These are phyloP conservation scores for Phalera bucephala DNA, from an alignment of 2,888 invertebrate genomes.

Conservation along the genomic window DNA sequence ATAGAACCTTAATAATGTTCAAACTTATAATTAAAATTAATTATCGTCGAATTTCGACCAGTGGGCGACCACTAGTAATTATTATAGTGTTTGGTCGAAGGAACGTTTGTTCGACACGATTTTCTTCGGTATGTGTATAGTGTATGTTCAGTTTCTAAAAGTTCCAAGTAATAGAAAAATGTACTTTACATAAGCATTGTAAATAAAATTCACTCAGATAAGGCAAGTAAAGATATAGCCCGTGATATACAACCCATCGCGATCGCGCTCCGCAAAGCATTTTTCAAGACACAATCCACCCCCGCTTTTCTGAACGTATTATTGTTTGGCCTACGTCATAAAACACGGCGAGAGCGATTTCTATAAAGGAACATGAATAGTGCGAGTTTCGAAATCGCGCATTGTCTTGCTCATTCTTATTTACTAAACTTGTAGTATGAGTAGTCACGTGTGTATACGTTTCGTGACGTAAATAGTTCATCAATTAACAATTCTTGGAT, in stretches of 20 bases:
- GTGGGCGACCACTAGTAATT: too few species aligned
- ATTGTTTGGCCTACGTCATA: conserved; percentile 27
- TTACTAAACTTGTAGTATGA: neutral
- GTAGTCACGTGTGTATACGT: neutral
- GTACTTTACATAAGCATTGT: too few species aligned
- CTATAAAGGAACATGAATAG: neutral
- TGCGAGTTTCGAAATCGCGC: neutral
- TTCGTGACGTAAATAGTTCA: too few species aligned
- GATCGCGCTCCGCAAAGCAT: conserved; percentile 56
- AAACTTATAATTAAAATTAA: too few species aligned
- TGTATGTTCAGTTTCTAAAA: too few species aligned
- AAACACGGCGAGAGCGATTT: neutral
- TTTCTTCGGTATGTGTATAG: too few species aligned
- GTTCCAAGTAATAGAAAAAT: too few species aligned
- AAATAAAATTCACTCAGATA: conserved; percentile 23
- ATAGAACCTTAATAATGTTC: too few species aligned
- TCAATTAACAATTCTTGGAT: too few species aligned
- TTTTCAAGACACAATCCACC: conserved; percentile 76
- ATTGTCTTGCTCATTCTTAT: neutral
- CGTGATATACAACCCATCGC: conserved; percentile 50
- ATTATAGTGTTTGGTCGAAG: too few species aligned
- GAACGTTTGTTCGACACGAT: too few species aligned
- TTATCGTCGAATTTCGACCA: too few species aligned
- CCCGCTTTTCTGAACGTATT: conserved; percentile 59
- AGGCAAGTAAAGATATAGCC: conserved; percentile 29